phyloP scores from a whole-genome alignment of 2,113 vertebrate species.

The Podilymbus podiceps region DNA sequence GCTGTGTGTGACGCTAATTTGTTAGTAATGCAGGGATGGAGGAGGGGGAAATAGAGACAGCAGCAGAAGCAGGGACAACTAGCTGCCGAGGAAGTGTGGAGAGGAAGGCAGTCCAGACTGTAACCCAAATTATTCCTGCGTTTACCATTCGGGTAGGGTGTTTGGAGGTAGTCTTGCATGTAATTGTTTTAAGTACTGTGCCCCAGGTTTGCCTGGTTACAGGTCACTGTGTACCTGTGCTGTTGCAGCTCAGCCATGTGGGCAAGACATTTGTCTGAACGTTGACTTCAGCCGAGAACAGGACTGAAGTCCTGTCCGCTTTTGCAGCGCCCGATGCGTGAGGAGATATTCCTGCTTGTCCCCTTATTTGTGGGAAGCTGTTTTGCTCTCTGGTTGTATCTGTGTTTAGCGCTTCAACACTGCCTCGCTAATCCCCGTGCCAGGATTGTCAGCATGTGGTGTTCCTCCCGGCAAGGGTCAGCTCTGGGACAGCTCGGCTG shows the following conservation, averaged over 20 bases:
- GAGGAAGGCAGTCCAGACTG: neutral
- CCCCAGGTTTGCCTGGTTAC: neutral
- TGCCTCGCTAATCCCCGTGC: neutral
- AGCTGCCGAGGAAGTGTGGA: neutral
- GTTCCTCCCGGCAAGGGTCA: neutral
- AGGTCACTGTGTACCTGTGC: neutral
- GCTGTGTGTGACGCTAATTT: conserved; percentile 14
- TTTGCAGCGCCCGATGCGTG: neutral
- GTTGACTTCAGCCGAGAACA: neutral
- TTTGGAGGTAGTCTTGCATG: neutral
- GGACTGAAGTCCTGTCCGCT: no score
- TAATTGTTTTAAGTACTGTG: neutral
- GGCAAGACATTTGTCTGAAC: neutral
- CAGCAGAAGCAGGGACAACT: neutral
- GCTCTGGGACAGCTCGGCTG: neutral
- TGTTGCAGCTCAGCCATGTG: neutral
- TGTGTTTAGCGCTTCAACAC: conserved; percentile 1
- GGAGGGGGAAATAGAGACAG: neutral
- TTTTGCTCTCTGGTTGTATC: neutral
- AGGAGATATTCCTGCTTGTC: neutral
- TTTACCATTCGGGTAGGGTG: neutral
- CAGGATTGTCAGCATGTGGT: neutral
- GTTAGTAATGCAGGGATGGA: neutral
- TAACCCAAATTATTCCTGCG: conserved; percentile 1
- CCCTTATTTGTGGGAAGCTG: neutral